These are phyloP conservation scores for Patella vulgata DNA, from an alignment of 1,140 invertebrate species.

Conservation along the genomic window DNA sequence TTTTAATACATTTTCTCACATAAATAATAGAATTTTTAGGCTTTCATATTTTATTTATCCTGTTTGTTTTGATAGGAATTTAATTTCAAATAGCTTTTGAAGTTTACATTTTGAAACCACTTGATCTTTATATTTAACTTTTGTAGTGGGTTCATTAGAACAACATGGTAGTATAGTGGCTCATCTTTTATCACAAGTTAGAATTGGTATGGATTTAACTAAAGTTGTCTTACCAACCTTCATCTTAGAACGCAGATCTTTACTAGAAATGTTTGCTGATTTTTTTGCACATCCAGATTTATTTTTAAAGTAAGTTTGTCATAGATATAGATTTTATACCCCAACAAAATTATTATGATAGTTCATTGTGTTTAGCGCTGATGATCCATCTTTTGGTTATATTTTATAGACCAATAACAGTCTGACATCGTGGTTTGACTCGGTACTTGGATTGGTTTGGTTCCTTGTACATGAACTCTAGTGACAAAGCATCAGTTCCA, in stretches of 20 bases:
- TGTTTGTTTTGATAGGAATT: background rate
- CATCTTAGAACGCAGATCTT: slow-evolving; percentile 65
- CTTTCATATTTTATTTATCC: background rate
- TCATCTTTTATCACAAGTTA: slow-evolving; percentile 66
- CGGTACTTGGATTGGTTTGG: no score
- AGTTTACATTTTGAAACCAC: background rate
- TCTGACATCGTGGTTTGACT: no score
- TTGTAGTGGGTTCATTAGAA: slow-evolving; percentile 82
- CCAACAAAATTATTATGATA: background rate
- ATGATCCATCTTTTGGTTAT: background rate
- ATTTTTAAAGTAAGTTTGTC: slow-evolving; percentile 61
- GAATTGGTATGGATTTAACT: slow-evolving; percentile 68
- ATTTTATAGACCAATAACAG: no score
- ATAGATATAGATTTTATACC: background rate
- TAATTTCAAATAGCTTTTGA: background rate
- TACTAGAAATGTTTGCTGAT: slow-evolving; percentile 68
- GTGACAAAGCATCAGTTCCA: no score
- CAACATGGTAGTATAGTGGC: slow-evolving; percentile 94
- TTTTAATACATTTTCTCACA: no score
- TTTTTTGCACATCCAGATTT: slow-evolving; percentile 68
- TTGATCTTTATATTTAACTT: background rate
- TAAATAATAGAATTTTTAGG: no score
- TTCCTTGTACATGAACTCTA: no score
- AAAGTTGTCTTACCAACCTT: slow-evolving; percentile 68
- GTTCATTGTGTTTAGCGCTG: background rate